These are phyloP conservation scores for Sceloporus tristichus DNA, from an alignment of 2,113 vertebrate genomes.

Conservation along the genomic window DNA sequence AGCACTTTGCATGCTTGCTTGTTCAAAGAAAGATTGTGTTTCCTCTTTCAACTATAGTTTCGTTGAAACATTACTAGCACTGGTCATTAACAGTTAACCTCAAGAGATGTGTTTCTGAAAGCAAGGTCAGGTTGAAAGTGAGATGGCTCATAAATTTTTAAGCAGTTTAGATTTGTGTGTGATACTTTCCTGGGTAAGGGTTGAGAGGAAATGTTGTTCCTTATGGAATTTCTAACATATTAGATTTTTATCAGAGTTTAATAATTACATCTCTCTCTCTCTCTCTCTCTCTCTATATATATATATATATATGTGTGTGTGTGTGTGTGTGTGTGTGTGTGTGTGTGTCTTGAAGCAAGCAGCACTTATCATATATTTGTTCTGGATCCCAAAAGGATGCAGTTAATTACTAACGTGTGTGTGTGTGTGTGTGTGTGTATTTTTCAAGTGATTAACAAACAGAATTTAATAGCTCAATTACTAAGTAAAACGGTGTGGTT, in stretches of 20 bases:
- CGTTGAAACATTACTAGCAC: neutral
- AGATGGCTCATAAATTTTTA: conserved; percentile 35
- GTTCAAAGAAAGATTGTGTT: neutral
- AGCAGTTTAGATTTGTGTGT: conserved; percentile 20
- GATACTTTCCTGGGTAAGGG: conserved; percentile 16
- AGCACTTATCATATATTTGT: too few species aligned
- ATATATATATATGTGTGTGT: too few species aligned
- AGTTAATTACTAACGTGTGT: too few species aligned
- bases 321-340: too few species aligned
- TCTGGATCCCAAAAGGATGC: too few species aligned
- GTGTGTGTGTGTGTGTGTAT: too few species aligned
- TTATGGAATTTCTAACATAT: neutral
- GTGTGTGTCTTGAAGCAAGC: too few species aligned
- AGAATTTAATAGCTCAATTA: too few species aligned
- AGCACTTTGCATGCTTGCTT: neutral
- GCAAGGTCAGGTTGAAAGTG: conserved; percentile 24
- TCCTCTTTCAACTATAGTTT: neutral
- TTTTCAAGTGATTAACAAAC: too few species aligned
- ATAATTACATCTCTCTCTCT: neutral
- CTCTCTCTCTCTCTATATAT: too few species aligned
- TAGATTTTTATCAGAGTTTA: conserved; percentile 3
- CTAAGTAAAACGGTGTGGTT: too few species aligned
- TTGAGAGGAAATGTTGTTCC: neutral
- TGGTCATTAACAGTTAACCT: neutral
- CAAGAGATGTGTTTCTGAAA: conserved; percentile 31